Percentiles rank a stretch among this genome's conserved stretches.
phyloP scores from a whole-genome alignment of 2,113 vertebrate genomes.

The Haemorhous mexicanus region DNA sequence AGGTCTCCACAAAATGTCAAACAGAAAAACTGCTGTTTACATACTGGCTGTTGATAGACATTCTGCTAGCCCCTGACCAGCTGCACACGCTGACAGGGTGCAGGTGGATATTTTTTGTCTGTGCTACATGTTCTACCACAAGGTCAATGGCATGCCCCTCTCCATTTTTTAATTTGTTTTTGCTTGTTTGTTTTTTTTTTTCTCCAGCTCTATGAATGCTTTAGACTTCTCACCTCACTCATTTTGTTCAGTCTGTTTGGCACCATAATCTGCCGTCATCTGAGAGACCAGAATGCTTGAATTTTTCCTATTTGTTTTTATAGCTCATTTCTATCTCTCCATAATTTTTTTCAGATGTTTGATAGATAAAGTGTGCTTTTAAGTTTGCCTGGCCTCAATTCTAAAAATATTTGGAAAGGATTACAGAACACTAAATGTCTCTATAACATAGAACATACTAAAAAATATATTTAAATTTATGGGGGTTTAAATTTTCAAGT shows the following conservation, averaged over 20 bases:
- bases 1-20: rapidly evolving
- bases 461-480: neutral
- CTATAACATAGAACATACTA: neutral
- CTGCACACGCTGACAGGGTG: neutral
- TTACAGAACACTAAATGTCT: neutral
- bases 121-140: rapidly evolving
- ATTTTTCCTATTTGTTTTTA: neutral
- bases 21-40: neutral
- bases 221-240: neutral
- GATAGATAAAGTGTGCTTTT: neutral
- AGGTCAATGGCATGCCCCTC: rapidly evolving
- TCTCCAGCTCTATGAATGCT: neutral
- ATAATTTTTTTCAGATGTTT: neutral
- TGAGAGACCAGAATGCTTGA: neutral
- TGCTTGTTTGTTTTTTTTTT: neutral
- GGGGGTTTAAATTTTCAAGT: neutral
- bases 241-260: neutral
- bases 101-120: neutral
- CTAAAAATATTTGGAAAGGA: neutral
- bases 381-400: neutral
- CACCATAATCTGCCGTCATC: neutral
- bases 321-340: neutral
- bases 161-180: neutral
- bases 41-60: neutral
- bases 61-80: neutral